A percentile compares a stretch with the other conserved stretches of the same genome.
Evolutionary conservation across 2,888 invertebrate species (phyloP).

Genomic region (Cheilosia pagana): DNA sequence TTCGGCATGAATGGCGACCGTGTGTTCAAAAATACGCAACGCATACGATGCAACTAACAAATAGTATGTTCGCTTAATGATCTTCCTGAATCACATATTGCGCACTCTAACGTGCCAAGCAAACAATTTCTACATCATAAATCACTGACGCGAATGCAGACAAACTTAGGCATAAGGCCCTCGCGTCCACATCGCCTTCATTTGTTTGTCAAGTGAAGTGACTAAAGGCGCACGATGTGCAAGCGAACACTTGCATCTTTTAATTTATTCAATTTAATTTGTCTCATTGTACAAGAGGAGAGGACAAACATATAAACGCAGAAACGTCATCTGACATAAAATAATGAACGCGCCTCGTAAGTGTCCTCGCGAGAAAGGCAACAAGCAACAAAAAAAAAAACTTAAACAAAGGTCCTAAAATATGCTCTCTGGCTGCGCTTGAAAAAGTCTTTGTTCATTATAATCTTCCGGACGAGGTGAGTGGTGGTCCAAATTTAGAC

Average conservation of each 20-base stretch:
- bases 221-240: constrained; percentile 58
- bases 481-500: constrained; percentile 71
- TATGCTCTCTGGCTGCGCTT: constrained; percentile 14
- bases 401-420: constrained; percentile 36
- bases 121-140: constrained; percentile 68
- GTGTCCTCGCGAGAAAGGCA: constrained; percentile 48
- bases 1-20: not conserved
- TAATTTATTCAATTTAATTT: constrained; percentile 75
- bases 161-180: not conserved
- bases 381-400: no score
- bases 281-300: constrained; percentile 66
- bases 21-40: not conserved
- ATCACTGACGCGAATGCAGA: constrained; percentile 50
- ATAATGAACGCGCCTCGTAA: constrained; percentile 67
- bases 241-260: constrained; percentile 63
- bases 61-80: constrained; percentile 38
- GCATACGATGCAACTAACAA: not conserved
- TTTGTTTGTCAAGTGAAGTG: constrained; percentile 54
- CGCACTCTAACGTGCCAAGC: constrained; percentile 26
- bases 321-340: constrained; percentile 70
- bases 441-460: constrained; percentile 65
- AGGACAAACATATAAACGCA: constrained; percentile 60
- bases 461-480: constrained; percentile 39
- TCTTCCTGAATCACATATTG: constrained; percentile 58
- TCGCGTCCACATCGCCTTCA: constrained; percentile 14